Evolutionary conservation across 1,140 invertebrate genomes (phyloP).

Genomic region (Ditylenchus dipsaci): DNA sequence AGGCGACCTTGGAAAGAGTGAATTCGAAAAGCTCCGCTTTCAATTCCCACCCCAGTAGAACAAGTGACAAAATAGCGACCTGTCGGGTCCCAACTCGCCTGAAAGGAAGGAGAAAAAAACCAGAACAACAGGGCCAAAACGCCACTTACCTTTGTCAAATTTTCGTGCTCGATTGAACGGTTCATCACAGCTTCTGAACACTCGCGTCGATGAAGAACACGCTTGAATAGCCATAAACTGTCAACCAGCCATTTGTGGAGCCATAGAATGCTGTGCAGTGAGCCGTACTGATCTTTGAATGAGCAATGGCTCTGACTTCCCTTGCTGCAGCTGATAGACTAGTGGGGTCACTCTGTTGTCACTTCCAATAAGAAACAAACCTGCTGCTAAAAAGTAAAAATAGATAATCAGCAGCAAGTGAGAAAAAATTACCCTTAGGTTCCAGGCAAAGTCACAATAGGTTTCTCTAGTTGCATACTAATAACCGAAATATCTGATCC

Average conservation of each 20-base stretch:
- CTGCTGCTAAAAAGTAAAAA: conserved; percentile 43
- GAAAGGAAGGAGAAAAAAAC: conserved; percentile 7
- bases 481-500: conserved; percentile 97
- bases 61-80: conserved; percentile 93
- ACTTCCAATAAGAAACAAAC: conserved; percentile 51
- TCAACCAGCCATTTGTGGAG: conserved; percentile 52
- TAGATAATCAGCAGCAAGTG: neutral
- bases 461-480: conserved; percentile 65
- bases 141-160: conserved; percentile 44
- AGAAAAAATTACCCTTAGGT: conserved; percentile 71
- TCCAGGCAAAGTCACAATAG: conserved; percentile 96
- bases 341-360: conserved; percentile 46
- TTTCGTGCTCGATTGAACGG: conserved; percentile 53
- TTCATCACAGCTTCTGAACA: conserved; percentile 45
- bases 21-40: conserved; percentile 81
- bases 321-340: conserved; percentile 49
- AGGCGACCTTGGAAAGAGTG: conserved; percentile 86
- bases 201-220: conserved; percentile 55
- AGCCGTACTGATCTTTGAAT: conserved; percentile 52
- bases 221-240: conserved; percentile 43
- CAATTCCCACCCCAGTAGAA: conserved; percentile 88
- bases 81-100: conserved; percentile 91
- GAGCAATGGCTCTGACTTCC: conserved; percentile 46
- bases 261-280: conserved; percentile 50
- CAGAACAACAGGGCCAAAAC: neutral